These are phyloP conservation scores for Hydrolagus colliei DNA, from an alignment of 2,797 vertebrate species.

Conservation along the genomic window DNA sequence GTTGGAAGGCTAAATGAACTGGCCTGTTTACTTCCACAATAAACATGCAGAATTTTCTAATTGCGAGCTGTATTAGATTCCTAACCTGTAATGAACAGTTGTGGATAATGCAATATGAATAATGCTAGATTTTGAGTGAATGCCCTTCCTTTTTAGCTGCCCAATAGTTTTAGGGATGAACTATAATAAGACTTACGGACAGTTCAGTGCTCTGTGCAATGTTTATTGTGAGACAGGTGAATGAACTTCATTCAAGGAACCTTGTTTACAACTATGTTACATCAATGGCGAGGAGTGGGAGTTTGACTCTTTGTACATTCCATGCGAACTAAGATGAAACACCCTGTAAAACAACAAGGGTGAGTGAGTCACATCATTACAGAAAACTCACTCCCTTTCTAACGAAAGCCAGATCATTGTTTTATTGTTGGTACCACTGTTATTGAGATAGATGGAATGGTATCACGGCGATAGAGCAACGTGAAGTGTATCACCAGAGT, in stretches of 20 bases:
- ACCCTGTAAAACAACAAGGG: neutral
- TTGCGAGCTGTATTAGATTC: no score
- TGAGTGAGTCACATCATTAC: conserved; percentile 2
- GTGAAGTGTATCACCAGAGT: neutral
- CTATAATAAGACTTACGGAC: neutral
- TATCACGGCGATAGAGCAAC: neutral
- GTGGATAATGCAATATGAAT: neutral
- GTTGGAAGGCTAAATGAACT: no score
- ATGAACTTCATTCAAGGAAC: neutral
- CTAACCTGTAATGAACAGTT: no score
- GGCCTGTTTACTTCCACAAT: no score
- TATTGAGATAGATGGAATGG: neutral
- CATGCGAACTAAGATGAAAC: neutral
- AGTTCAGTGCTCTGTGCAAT: neutral
- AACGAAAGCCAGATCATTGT: neutral
- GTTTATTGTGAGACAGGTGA: conserved; percentile 9
- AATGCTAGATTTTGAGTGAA: neutral
- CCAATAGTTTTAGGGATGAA: neutral
- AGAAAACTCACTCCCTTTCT: neutral
- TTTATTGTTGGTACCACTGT: neutral
- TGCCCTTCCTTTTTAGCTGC: neutral
- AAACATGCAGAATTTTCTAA: no score
- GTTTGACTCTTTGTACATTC: neutral
- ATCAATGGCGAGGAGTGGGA: neutral
- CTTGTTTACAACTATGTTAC: no score